phyloP scores from a whole-genome alignment of 2,888 invertebrate species.

The Melitaea athalia region DNA sequence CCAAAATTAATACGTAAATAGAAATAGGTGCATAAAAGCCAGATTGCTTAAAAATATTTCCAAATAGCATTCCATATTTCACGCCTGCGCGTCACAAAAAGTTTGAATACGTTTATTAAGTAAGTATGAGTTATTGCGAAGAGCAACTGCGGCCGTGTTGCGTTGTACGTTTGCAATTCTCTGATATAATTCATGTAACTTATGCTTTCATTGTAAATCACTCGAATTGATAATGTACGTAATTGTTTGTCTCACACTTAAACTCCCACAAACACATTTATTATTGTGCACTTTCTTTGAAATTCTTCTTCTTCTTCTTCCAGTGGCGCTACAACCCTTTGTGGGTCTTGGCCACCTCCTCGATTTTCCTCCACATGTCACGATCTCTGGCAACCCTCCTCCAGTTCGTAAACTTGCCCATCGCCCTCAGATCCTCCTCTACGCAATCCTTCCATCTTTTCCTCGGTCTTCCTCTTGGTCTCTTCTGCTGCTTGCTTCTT shows the following conservation, averaged over 20 bases:
- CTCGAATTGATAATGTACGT: not conserved
- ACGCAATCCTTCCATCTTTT: too few relatives aligned
- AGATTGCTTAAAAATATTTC: slow-evolving; percentile 18
- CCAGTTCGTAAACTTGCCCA: too few relatives aligned
- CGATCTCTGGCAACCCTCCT: too few relatives aligned
- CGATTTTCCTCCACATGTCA: too few relatives aligned
- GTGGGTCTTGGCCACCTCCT: too few relatives aligned
- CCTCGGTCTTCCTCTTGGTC: too few relatives aligned
- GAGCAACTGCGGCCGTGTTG: slow-evolving; percentile 11
- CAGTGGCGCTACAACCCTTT: too few relatives aligned
- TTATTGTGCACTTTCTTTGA: not conserved
- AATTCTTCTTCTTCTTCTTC: too few relatives aligned
- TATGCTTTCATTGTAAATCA: slow-evolving; percentile 5
- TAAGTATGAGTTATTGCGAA: slow-evolving; percentile 26
- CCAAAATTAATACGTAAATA: not conserved
- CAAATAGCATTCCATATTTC: slow-evolving; percentile 42
- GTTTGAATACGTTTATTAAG: slow-evolving; percentile 16
- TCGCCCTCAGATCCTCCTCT: too few relatives aligned
- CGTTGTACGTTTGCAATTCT: not conserved
- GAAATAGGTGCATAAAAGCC: slow-evolving; percentile 10
- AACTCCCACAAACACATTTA: not conserved
- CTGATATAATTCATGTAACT: slow-evolving; percentile 2
- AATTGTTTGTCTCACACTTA: not conserved
- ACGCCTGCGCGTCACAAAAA: slow-evolving; percentile 43
- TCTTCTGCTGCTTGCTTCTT: too few relatives aligned